A percentile compares a stretch with the other conserved stretches of the same genome.
phyloP scores from a whole-genome alignment of 2,113 vertebrate genomes.

The Diglossa brunneiventris region DNA sequence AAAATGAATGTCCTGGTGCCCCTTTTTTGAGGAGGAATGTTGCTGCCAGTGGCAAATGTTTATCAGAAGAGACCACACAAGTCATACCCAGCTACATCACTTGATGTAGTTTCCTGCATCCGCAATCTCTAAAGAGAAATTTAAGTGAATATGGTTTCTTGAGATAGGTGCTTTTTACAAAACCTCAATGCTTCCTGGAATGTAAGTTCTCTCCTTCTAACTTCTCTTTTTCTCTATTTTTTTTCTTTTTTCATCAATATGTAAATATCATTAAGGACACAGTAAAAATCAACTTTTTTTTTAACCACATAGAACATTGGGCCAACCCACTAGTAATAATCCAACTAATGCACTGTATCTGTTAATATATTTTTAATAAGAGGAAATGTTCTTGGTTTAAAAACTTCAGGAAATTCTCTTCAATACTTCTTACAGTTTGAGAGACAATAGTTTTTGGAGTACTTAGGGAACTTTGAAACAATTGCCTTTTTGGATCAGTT shows the following conservation, averaged over 20 bases:
- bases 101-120: not conserved
- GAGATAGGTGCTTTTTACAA: not conserved
- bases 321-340: not conserved
- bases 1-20: not conserved
- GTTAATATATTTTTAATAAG: not conserved
- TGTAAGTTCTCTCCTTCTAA: too few relatives aligned
- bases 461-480: not conserved
- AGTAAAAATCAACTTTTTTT: not conserved
- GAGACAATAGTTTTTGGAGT: not conserved
- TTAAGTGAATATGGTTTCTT: not conserved
- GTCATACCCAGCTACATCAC: rapidly evolving
- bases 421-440: not conserved
- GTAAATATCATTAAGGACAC: not conserved
- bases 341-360: not conserved
- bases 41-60: not conserved
- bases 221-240: too few relatives aligned
- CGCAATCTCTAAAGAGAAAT: not conserved
- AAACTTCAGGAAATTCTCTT: not conserved
- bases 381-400: not conserved
- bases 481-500: not conserved
- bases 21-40: not conserved
- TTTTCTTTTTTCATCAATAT: not conserved
- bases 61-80: not conserved
- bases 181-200: not conserved
- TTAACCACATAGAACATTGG: not conserved